Evolutionary conservation across 2,888 invertebrate genomes (phyloP), one percentile per base, ranked within the genome.

Genomic region (Sialis fuliginosa): DNA sequence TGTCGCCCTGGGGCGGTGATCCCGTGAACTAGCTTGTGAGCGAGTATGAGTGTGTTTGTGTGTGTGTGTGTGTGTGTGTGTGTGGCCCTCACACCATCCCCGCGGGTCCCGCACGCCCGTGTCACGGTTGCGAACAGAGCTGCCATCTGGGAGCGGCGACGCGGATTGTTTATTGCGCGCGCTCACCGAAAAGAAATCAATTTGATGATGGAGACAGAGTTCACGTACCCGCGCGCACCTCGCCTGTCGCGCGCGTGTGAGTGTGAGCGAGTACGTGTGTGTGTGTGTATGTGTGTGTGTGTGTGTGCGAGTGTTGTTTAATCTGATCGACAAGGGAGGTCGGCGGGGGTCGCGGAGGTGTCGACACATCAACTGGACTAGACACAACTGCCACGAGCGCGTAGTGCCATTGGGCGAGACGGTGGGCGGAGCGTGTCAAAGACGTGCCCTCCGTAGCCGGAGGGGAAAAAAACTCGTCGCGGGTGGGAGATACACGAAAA

Each of bases 371-470:
- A 22, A 22, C 42, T 10, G 10, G 32, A 42, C 42, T 10, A 31
- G 30, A 22, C 42, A 8, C 10, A 22, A 42, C 42, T 44, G 22
- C 12, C 33, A 34, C 44, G 22, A 31, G 22, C 22, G 22, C 58
- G 57, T 56, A 54, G 40, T 56, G 57, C 61, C 60, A 64, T 64
- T 64, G 64, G 65, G 63, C 61, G 61, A 63, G 61, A 62, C 62
- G 59, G 59, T 55, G 56, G 64, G 62, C 63, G 63, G 62, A 63
- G 64, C 70, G 65, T 65, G 64, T 65, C 69, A 60, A 63, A 58
- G 55, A 57, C 59, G 54, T 47, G 54, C 56, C 54, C 56, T 59
- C 60, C 59, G 59, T 60, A 58, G 60, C 53, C 64, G 65, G 66
- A 64, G 69, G 69, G 67, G 69, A 69, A 70, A 69, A 69, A 62